These are phyloP conservation scores for Mactromeris polynyma DNA, from an alignment of 2,888 invertebrate genomes.

Conservation along the genomic window DNA sequence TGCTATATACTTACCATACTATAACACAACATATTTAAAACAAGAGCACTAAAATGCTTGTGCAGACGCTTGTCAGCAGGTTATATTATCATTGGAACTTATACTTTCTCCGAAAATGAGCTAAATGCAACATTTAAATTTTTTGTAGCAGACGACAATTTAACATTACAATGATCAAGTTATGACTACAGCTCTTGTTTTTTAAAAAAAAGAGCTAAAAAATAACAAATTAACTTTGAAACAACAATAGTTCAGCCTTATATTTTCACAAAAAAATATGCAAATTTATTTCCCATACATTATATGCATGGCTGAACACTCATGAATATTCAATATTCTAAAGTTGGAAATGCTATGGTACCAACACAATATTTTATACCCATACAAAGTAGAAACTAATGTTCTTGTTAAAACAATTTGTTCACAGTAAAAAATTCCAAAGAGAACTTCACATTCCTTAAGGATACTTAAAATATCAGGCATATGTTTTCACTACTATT, in stretches of 20 bases:
- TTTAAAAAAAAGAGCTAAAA: no score
- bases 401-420: neutral
- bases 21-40: neutral
- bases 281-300: neutral
- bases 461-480: no score
- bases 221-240: neutral
- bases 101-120: no score
- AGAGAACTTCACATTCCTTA: no score
- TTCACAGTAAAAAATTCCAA: neutral
- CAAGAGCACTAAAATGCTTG: no score
- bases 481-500: no score
- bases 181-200: no score
- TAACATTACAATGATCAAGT: no score
- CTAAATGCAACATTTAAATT: no score
- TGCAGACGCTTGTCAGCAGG: no score
- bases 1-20: neutral
- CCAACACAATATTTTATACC: neutral
- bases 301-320: neutral
- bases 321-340: neutral
- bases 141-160: no score
- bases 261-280: neutral
- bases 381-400: neutral
- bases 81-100: no score
- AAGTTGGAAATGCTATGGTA: conserved; percentile 1
- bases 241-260: neutral